Conservation (phyloP, 2,797 vertebrate genomes). For the Peromyscus melanophrys region DNA sequence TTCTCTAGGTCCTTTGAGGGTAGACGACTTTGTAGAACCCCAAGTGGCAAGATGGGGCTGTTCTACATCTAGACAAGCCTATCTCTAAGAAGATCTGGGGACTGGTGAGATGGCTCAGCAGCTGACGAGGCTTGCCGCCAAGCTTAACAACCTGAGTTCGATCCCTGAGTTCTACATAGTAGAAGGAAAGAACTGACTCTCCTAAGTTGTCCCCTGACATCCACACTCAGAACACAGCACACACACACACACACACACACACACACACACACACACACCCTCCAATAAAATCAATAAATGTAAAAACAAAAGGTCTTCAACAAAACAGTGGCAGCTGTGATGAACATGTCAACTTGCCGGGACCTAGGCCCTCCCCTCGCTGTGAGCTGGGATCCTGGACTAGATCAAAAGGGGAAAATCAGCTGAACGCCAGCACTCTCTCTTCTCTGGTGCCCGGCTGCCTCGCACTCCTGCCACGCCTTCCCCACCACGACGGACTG, state of each 20-base stretch:
- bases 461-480: rapidly evolving
- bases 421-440: not conserved
- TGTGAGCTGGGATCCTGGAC: not conserved
- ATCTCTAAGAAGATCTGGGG: not conserved
- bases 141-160: not conserved
- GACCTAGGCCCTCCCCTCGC: not conserved
- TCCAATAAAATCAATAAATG: not conserved
- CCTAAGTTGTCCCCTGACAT: not conserved
- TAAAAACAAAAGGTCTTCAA: not conserved
- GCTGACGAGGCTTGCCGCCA: not conserved
- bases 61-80: not conserved
- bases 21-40: not conserved
- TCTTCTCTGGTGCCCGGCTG: not conserved
- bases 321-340: not conserved
- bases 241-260: not conserved
- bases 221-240: not conserved
- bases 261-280: not conserved
- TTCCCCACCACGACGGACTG: not conserved
- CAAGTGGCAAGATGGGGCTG: not conserved
- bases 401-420: not conserved
- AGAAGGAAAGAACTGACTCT: not conserved
- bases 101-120: not conserved
- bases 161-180: not conserved
- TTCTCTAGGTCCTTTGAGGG: not conserved
- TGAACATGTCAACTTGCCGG: too few relatives aligned